phyloP scores from a whole-genome alignment of 2,113 vertebrate species.

The Catharus minimus region DNA sequence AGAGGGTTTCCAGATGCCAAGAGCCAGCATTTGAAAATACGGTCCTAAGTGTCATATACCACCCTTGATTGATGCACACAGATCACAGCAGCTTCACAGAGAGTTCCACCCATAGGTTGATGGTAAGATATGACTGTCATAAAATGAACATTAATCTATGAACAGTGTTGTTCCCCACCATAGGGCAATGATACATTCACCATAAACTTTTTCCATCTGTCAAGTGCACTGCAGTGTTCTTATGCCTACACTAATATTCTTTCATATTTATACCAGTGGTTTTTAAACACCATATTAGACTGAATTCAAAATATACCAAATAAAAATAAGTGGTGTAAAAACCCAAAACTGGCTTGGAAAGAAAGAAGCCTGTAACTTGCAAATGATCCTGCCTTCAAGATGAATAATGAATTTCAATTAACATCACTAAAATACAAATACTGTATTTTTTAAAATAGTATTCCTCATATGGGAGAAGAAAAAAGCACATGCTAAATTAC shows the following conservation, averaged over 20 bases:
- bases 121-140: slow-evolving; percentile 15
- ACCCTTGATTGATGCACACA: neutral
- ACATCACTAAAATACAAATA: neutral
- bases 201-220: slow-evolving; percentile 38
- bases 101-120: slow-evolving; percentile 15
- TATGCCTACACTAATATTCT: neutral
- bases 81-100: slow-evolving; percentile 10
- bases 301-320: neutral
- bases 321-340: neutral
- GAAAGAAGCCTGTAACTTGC: neutral
- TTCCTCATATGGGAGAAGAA: neutral
- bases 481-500: neutral
- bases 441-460: neutral
- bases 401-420: neutral
- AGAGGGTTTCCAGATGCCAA: neutral
- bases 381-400: neutral
- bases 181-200: slow-evolving; percentile 29
- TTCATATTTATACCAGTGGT: neutral
- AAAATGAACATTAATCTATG: slow-evolving; percentile 46
- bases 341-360: neutral
- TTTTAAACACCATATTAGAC: neutral
- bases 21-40: neutral
- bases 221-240: neutral
- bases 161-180: slow-evolving; percentile 29
- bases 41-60: neutral